Evolutionary conservation across 2,113 vertebrate species (phyloP).

Genomic region (Rallus limicola): DNA sequence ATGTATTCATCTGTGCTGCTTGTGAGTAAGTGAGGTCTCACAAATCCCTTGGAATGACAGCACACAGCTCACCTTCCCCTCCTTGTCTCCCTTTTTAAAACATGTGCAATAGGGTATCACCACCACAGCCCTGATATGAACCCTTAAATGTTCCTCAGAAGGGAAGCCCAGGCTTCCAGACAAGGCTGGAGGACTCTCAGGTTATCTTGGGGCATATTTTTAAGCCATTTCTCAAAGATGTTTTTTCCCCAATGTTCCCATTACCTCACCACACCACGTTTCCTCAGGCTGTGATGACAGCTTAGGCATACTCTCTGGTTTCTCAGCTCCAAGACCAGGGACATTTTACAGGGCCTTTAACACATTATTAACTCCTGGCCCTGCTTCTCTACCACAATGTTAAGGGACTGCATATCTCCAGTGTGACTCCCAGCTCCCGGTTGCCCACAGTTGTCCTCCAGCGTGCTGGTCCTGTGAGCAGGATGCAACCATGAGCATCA

Average conservation of each 20-base stretch:
- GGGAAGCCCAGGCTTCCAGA: neutral
- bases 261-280: neutral
- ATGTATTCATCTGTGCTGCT: neutral
- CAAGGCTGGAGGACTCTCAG: neutral
- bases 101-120: neutral
- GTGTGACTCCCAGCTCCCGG: neutral
- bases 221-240: neutral
- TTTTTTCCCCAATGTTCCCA: neutral
- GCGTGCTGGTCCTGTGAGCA: rapidly evolving
- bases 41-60: neutral
- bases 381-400: neutral
- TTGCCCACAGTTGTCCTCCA: neutral
- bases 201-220: neutral
- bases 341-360: neutral
- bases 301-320: neutral
- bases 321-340: neutral
- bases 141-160: neutral
- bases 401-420: neutral
- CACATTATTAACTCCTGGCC: neutral
- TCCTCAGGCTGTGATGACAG: neutral
- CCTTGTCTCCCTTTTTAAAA: neutral
- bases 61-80: neutral
- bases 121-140: neutral
- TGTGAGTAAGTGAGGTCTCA: neutral
- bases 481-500: neutral